phyloP scores from a whole-genome alignment of 1,140 invertebrate genomes.

The Zeugodacus cucurbitae region DNA sequence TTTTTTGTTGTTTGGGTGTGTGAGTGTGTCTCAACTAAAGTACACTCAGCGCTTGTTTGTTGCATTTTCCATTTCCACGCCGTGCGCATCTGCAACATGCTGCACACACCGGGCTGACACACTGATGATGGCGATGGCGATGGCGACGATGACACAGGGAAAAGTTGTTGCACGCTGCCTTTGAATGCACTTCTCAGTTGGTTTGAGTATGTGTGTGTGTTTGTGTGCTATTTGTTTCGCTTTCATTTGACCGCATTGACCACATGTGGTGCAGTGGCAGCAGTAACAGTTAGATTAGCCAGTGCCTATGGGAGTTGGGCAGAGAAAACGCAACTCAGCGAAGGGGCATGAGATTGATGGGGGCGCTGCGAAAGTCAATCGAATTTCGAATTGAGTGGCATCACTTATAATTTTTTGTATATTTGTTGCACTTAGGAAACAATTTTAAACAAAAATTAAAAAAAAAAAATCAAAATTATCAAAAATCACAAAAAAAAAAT shows the following conservation, averaged over 20 bases:
- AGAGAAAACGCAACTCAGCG: neutral
- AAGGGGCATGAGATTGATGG: too few relatives aligned
- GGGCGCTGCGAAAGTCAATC: too few relatives aligned
- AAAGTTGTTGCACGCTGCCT: neutral
- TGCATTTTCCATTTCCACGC: neutral
- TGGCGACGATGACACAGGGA: neutral
- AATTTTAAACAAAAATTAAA: too few relatives aligned
- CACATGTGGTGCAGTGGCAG: neutral
- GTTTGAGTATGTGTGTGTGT: neutral
- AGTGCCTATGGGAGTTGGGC: neutral
- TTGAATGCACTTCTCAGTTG: too few relatives aligned
- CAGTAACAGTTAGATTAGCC: neutral
- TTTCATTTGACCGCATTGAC: constrained; percentile 37
- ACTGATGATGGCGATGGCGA: neutral
- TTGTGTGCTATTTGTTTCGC: neutral
- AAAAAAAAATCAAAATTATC: too few relatives aligned
- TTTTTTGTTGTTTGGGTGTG: too few relatives aligned
- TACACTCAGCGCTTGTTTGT: neutral
- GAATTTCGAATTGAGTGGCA: too few relatives aligned
- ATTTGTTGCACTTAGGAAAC: too few relatives aligned
- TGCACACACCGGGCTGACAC: neutral
- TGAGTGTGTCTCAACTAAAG: neutral
- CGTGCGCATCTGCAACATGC: neutral
- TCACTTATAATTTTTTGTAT: too few relatives aligned
- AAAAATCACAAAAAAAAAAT: too few relatives aligned